phyloP scores from a whole-genome alignment of 1,140 invertebrate genomes.

The Drosophila orena region DNA sequence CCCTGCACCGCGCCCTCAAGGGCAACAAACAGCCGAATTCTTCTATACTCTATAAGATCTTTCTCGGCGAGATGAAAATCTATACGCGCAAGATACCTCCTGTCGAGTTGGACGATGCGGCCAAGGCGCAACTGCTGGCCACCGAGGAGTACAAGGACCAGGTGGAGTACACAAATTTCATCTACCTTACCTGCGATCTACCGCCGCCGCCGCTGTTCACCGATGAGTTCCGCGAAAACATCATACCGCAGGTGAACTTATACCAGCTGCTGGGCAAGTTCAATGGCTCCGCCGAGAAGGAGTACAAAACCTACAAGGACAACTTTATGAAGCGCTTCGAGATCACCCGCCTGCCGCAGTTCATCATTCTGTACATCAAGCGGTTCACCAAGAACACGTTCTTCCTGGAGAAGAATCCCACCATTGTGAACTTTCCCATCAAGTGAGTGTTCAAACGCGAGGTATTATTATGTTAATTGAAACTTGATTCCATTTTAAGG shows the following conservation, averaged over 20 bases:
- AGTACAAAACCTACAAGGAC: constrained; percentile 99
- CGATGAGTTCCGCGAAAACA: constrained; percentile 98
- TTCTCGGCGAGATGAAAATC: constrained; percentile 97
- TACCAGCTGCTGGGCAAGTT: constrained; percentile 97
- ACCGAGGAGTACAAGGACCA: constrained; percentile 96
- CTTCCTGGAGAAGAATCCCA: constrained; percentile 99
- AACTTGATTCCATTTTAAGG: constrained; percentile 85
- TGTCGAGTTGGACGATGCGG: constrained; percentile 95
- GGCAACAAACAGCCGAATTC: constrained; percentile 93
- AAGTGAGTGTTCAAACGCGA: constrained; percentile 90
- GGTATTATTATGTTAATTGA: neutral
- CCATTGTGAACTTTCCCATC: constrained; percentile 99
- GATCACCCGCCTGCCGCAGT: constrained; percentile 97
- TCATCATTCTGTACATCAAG: constrained; percentile 98
- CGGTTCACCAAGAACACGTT: constrained; percentile 99
- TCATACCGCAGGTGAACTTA: constrained; percentile 99
- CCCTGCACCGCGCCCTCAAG: constrained; percentile 95
- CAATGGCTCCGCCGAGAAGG: constrained; percentile 97
- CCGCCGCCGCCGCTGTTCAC: constrained; percentile 98
- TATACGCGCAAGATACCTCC: constrained; percentile 97
- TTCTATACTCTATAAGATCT: constrained; percentile 97
- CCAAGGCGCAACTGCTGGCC: constrained; percentile 91
- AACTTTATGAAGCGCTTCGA: constrained; percentile 99
- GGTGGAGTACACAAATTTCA: constrained; percentile 95
- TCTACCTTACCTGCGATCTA: constrained; percentile 98